Conservation (phyloP, 2,113 vertebrate genomes). For the Heloderma charlesbogerti region DNA sequence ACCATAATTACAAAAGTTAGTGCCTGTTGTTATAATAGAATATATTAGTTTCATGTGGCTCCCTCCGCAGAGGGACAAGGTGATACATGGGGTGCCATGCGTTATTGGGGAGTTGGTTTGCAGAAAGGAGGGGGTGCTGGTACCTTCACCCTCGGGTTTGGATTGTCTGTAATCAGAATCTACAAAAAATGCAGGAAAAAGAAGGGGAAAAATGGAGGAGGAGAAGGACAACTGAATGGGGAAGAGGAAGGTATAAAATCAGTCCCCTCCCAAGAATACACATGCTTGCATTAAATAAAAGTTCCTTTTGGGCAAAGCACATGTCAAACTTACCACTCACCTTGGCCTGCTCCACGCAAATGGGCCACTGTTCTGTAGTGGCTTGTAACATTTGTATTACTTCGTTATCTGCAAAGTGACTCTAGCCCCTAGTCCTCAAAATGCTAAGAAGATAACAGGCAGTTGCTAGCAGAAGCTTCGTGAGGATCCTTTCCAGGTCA, state of each 20-base stretch:
- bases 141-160: slow-evolving; percentile 32
- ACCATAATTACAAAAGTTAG: slow-evolving; percentile 10
- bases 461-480: not conserved
- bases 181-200: slow-evolving; percentile 30
- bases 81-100: not conserved
- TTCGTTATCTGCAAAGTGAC: not conserved
- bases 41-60: not conserved
- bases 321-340: not conserved
- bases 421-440: not conserved
- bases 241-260: not conserved
- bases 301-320: not conserved
- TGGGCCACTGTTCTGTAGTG: not conserved
- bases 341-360: not conserved
- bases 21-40: not conserved
- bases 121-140: not conserved
- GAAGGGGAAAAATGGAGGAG: not conserved
- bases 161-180: slow-evolving; percentile 39
- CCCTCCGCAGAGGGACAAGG: not conserved
- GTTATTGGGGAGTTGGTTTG: not conserved
- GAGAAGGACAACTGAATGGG: not conserved
- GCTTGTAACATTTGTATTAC: not conserved
- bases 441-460: not conserved
- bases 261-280: not conserved
- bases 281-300: not conserved
- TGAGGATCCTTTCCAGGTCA: not conserved